Evolutionary conservation across 2,113 vertebrate genomes (phyloP), one percentile per base, ranked within the genome.

Genomic region (Rhinolophus sinicus): DNA sequence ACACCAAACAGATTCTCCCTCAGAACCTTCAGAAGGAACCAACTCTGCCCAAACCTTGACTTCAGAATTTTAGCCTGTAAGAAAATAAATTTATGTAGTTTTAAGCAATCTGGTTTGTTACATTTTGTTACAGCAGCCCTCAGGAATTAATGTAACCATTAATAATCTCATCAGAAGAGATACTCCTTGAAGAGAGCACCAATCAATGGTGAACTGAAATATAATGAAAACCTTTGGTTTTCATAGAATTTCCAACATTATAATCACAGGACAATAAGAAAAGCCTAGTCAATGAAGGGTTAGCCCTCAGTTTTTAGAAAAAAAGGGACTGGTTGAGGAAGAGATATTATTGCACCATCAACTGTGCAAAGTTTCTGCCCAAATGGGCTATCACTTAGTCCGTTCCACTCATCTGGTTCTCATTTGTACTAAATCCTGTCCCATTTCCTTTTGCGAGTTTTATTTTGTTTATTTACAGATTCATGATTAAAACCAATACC

Each of bases 371-470:
- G 22, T 7, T 8, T n/a, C 60, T 65, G 13, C 6, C 7, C 1
- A 8, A 6, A 11, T 26, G 19, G 47, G 33, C 30, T 54, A 2
- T 30, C 40, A 1, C 6, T 58, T 8, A 64, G 10, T 54, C 33
- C 47, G 9, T 35, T 58, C 13, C 11, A 65, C 10, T 38, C 11
- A 8, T 11, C 35, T 6, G 0, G 2, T 60, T 73, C 54, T 50
- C 22, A 0, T 6, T 6, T 21, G 14, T 21, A 21, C 2, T 35
- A 40, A 52, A 22, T 78, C 44, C 19, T 33, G 0, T 1, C n/a
- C 5, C 52, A 1, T 3, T 38, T 54, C 50, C 21, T 47, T 15
- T 30, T 10, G 7, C 11, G 4, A 72, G 3, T 54, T 72, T 90
- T 33, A 54, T 56, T 73, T 87, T 64, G 2, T 38, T 13, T 92